A percentile compares a stretch with the other conserved stretches of the same genome.
Evolutionary conservation across 2,113 vertebrate species (phyloP).

Genomic region (Athene noctua): DNA sequence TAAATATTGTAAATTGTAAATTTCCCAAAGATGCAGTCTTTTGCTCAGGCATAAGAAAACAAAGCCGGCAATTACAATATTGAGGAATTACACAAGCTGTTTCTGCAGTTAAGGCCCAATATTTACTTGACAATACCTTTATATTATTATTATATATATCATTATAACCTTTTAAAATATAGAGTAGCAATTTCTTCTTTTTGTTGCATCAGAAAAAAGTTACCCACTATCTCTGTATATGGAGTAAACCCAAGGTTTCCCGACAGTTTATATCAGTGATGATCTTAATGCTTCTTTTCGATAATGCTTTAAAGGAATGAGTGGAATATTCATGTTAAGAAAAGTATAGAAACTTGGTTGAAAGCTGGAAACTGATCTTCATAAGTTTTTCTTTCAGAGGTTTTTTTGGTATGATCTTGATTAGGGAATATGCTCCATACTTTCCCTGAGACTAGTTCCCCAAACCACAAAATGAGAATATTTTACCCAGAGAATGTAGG

Average conservation of each 20-base stretch:
- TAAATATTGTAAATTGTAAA: slow-evolving; percentile 79
- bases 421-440: background rate
- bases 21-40: slow-evolving; percentile 59
- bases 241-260: background rate
- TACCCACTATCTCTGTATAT: background rate
- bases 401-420: background rate
- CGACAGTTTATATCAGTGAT: background rate
- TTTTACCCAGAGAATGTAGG: background rate
- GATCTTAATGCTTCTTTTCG: background rate
- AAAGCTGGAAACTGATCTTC: background rate
- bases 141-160: slow-evolving; percentile 20
- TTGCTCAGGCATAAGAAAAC: slow-evolving; percentile 59
- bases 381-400: background rate
- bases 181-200: background rate
- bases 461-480: background rate
- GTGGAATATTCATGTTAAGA: background rate
- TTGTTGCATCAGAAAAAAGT: background rate
- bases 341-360: background rate
- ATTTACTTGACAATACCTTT: slow-evolving; percentile 26
- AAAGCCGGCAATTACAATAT: slow-evolving; percentile 65
- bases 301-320: background rate
- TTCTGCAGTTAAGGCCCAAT: background rate
- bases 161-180: background rate
- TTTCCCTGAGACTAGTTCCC: background rate
- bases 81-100: slow-evolving; percentile 4